Evolutionary conservation across 2,888 invertebrate species (phyloP), one percentile per base, ranked within the genome.

Genomic region (Synanthedon formicaeformis): DNA sequence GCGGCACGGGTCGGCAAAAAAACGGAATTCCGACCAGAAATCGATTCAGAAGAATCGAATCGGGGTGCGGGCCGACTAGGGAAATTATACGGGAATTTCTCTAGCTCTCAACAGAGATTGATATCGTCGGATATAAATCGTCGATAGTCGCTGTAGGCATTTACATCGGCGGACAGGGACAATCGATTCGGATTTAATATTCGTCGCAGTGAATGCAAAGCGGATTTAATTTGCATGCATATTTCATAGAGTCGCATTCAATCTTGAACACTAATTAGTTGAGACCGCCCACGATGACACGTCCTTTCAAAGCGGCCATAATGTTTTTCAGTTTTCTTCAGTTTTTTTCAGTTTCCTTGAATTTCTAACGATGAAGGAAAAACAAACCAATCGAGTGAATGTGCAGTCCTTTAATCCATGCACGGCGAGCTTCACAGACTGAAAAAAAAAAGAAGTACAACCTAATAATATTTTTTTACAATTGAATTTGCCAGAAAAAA

Each of bases 41-140:
- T 77, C 74, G 73, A 73, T 80, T 78, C 77, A 60, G 55, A 57
- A 66, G 78, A 83, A 81, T 78, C 62, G 41, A 51, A 53, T 13
- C 8, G 45, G 50, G 13, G 18, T 51, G 41, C 12, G 10, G n/a
- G 41, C n/a, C 34, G 49, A 34, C 55, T 48, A 12, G n/a, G 8
- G 16, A 18, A 49, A 49, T 49, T 23, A 49, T 49, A 12, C 23
- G 6, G 49, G 45, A 45, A 45, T 45, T 45, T 45, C 45, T 45
- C 45, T 45, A 45, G 45, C 12, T 45, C 8, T 34, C 34, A 34
- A 34, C 34, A 34, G 34, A 34, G 34, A 34, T 34, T 34, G 34
- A 34, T 34, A 34, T 34, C 34, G 34, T 34, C 34, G 10, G 10
- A 1, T 34, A 34, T 34, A 34, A 34, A 34, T 34, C 34, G 34